Conservation (phyloP, 2,888 invertebrate genomes). For the Conomelus anceps region DNA sequence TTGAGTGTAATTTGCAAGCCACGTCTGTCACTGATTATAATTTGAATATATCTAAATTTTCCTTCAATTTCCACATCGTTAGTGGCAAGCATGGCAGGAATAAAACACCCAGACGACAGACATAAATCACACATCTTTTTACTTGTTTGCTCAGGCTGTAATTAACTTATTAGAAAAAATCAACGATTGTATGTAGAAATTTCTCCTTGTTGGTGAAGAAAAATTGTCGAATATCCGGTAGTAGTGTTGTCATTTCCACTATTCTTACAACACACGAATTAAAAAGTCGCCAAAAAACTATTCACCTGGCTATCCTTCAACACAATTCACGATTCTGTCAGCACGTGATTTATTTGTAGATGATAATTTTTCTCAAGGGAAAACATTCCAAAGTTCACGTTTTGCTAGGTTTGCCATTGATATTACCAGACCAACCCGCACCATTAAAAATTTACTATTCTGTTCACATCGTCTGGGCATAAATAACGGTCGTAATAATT, state of each 20-base stretch:
- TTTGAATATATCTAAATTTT: too few species aligned
- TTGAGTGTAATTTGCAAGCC: too few species aligned
- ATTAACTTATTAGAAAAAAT: too few species aligned
- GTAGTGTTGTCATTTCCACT: not conserved
- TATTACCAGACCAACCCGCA: not conserved
- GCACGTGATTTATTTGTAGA: not conserved
- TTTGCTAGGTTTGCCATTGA: not conserved
- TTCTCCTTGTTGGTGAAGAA: too few species aligned
- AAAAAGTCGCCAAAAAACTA: not conserved
- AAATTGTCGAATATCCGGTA: too few species aligned
- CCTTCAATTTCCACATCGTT: too few species aligned
- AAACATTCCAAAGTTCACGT: not conserved
- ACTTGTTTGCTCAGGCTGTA: too few species aligned
- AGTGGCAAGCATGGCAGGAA: too few species aligned
- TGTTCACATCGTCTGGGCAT: not conserved
- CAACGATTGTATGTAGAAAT: too few species aligned
- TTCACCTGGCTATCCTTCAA: not conserved
- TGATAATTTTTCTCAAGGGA: not conserved
- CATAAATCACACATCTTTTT: too few species aligned
- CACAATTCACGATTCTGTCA: not conserved
- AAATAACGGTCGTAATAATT: not conserved
- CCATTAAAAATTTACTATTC: not conserved
- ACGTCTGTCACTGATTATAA: too few species aligned
- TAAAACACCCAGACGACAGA: too few species aligned
- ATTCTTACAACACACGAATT: not conserved